Evolutionary conservation across 2,113 vertebrate genomes (phyloP).

Genomic region (Eolophus roseicapilla): DNA sequence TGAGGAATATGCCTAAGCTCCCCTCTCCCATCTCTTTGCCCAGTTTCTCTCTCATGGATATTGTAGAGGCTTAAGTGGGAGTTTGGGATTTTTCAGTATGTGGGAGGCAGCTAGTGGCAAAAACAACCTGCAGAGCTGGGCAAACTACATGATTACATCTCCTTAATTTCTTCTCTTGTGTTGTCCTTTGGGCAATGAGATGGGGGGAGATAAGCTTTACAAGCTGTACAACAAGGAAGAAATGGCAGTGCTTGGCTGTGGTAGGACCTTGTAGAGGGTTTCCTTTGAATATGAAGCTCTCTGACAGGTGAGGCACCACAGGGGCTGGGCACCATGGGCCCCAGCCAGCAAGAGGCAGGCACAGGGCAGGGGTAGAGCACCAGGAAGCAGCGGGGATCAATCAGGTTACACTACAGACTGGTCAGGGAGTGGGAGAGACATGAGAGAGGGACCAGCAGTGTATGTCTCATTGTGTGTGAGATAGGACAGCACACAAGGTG

Average conservation of each 20-base stretch:
- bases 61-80: background rate
- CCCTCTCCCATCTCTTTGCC: background rate
- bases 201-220: background rate
- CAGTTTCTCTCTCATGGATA: constrained; percentile 1
- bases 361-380: background rate
- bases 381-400: rapidly evolving
- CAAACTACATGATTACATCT: background rate
- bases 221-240: rapidly evolving
- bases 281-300: background rate
- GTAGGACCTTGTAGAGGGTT: too few relatives aligned
- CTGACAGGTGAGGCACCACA: rapidly evolving
- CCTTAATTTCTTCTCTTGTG: rapidly evolving
- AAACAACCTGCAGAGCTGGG: background rate
- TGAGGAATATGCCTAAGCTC: constrained; percentile 19
- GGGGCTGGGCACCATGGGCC: background rate
- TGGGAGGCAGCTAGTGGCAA: background rate
- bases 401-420: background rate
- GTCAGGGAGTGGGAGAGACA: background rate
- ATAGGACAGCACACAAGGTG: background rate
- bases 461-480: rapidly evolving
- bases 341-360: background rate
- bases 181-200: background rate
- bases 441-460: rapidly evolving
- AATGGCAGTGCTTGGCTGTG: rapidly evolving
- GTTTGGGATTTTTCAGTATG: background rate